Conservation (phyloP, 1,140 invertebrate species). For the Microplitis mediator region DNA sequence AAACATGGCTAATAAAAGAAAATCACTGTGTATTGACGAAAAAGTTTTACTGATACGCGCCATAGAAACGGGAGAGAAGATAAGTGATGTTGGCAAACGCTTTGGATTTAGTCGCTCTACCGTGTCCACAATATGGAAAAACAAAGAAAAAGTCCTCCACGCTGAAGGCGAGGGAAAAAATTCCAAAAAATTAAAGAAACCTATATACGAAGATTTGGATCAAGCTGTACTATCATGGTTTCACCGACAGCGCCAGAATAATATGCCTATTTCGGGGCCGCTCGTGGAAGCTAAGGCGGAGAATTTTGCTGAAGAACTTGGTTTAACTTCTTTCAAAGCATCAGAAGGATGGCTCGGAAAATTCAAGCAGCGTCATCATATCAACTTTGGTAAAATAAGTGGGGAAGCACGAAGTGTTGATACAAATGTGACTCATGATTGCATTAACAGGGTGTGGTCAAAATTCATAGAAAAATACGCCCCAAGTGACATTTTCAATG, state of each 20-base stretch:
- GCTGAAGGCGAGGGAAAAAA: neutral
- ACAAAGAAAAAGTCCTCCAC: neutral
- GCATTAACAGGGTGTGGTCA: conserved; percentile 2
- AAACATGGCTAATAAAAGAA: neutral
- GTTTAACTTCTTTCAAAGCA: conserved; percentile 29
- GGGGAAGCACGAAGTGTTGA: neutral
- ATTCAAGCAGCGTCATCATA: neutral
- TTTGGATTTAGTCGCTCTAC: neutral
- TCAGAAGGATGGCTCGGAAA: conserved; percentile 33
- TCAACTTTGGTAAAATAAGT: neutral
- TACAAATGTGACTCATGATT: neutral
- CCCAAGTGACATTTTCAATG: conserved; percentile 26
- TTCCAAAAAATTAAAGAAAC: conserved; percentile 27
- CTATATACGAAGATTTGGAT: conserved; percentile 30
- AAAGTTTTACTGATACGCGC: neutral
- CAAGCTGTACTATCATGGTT: conserved; percentile 33
- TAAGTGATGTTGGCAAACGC: neutral
- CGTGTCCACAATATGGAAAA: neutral
- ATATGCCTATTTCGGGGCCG: conserved; percentile 22
- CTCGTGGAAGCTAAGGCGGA: conserved; percentile 33
- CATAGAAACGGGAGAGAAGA: neutral
- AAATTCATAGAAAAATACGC: conserved; percentile 12
- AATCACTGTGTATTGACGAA: no score
- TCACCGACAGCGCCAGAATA: conserved; percentile 20
- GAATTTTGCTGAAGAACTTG: conserved; percentile 27